Percentiles rank a stretch among this genome's conserved stretches.
These are phyloP conservation scores for Lasioglossum vierecki DNA, from an alignment of 2,888 invertebrate species.

Conservation along the genomic window DNA sequence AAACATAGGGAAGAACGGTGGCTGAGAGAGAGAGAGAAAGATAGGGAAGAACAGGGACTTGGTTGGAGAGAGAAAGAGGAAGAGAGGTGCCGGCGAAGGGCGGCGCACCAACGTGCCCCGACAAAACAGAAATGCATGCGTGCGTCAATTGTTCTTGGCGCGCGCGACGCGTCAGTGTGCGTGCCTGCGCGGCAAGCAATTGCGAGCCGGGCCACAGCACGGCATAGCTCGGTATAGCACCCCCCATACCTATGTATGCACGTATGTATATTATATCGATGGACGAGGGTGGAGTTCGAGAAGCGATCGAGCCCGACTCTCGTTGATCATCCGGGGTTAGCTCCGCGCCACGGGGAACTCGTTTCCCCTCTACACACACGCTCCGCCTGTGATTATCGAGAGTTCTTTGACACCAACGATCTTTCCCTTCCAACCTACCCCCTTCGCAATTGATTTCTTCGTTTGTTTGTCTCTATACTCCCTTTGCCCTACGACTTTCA, in stretches of 20 bases:
- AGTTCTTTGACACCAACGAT: conserved; percentile 60
- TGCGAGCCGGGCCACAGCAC: conserved; percentile 21
- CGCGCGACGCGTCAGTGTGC: conserved; percentile 1
- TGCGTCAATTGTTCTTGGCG: conserved; percentile 76
- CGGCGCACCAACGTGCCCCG: conserved; percentile 51
- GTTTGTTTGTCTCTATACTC: conserved; percentile 2
- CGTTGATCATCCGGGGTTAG: conserved; percentile 59
- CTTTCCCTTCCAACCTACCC: conserved; percentile 17
- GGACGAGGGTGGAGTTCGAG: conserved; percentile 51
- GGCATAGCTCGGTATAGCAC: not conserved
- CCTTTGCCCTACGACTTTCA: conserved; percentile 11
- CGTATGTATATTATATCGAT: conserved; percentile 51
- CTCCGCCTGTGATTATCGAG: conserved; percentile 58
- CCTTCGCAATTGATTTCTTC: conserved; percentile 18
- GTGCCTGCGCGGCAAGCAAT: conserved; percentile 22
- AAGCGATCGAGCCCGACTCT: conserved; percentile 53
- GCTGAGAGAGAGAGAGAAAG: not conserved
- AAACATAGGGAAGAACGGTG: not conserved
- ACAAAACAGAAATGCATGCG: conserved; percentile 78
- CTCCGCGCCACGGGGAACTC: conserved; percentile 45
- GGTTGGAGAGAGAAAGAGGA: conserved; percentile 21
- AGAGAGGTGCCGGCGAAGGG: conserved; percentile 48
- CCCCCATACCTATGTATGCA: not conserved
- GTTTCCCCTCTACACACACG: conserved; percentile 48
- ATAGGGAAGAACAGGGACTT: too few species aligned